A percentile compares a stretch with the other conserved stretches of the same genome.
Conservation (phyloP, 1,140 invertebrate genomes). For the Mycetomoellerius zeteki region DNA sequence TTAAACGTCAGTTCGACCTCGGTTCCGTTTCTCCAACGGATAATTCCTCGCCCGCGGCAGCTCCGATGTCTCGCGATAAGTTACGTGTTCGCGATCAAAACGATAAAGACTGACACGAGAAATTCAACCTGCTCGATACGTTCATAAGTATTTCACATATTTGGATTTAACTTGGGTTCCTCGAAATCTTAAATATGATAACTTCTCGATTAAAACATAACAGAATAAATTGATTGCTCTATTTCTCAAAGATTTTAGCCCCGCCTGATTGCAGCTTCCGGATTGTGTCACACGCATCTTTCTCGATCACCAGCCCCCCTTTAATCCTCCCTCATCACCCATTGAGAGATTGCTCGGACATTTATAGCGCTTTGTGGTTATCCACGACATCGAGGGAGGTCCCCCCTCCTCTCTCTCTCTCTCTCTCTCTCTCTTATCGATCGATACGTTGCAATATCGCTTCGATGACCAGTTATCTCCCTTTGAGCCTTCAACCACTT, state of each 20-base stretch:
- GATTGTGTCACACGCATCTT: conserved; percentile 41
- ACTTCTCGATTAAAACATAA: not conserved
- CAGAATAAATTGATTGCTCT: not conserved
- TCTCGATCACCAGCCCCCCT: not conserved
- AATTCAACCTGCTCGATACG: not conserved
- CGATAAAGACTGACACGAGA: not conserved
- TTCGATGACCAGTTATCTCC: conserved; percentile 77
- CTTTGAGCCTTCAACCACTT: conserved; percentile 69
- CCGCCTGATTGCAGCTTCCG: conserved; percentile 1
- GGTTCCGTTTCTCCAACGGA: conserved; percentile 19
- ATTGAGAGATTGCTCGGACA: conserved; percentile 68
- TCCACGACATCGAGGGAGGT: conserved; percentile 65
- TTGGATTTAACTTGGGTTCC: not conserved
- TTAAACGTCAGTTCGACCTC: conserved; percentile 56
- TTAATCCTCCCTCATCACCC: not conserved
- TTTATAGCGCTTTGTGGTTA: conserved; percentile 76
- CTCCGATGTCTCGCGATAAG: not conserved
- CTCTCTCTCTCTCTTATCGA: conserved; percentile 60
- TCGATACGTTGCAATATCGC: conserved; percentile 78
- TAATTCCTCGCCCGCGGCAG: not conserved
- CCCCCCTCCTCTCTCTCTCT: too few species aligned
- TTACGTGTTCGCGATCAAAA: not conserved
- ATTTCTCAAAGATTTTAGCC: conserved; percentile 18
- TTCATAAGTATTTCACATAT: not conserved
- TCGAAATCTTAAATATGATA: not conserved